Conservation (phyloP, 2,113 vertebrate species). For the Machaerirhynchus nigripectus region DNA sequence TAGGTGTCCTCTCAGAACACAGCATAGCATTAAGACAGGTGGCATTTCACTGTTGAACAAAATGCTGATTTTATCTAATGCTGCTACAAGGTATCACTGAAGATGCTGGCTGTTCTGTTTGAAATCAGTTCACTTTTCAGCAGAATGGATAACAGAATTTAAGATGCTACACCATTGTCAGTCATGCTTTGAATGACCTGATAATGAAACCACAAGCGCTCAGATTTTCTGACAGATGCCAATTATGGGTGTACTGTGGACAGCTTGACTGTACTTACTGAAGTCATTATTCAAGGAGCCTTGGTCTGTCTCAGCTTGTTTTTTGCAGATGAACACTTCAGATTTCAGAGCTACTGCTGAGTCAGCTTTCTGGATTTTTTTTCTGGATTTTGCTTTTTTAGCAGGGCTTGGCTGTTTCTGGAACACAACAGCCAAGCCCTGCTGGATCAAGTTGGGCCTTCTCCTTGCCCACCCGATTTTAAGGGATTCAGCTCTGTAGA, state of each 20-base stretch:
- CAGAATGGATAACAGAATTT: neutral
- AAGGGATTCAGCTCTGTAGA: neutral
- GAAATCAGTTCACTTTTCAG: neutral
- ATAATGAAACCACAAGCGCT: neutral
- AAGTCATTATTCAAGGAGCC: neutral
- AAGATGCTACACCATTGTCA: neutral
- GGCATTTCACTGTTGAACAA: neutral
- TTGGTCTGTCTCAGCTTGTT: neutral
- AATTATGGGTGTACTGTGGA: neutral
- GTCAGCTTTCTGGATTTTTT: neutral
- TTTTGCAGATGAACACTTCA: neutral
- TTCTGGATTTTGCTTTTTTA: no score
- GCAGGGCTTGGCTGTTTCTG: no score
- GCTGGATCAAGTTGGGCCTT: neutral
- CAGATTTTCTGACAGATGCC: neutral
- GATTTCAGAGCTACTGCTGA: neutral
- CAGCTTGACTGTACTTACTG: neutral
- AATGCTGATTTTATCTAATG: neutral
- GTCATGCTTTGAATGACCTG: neutral
- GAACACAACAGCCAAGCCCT: neutral
- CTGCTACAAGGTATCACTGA: neutral
- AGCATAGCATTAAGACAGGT: neutral
- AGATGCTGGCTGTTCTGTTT: neutral
- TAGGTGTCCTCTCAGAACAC: neutral
- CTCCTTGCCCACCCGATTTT: neutral